A percentile compares a stretch with the other conserved stretches of the same genome.
Conservation (phyloP, 2,797 vertebrate genomes). For the Falco biarmicus region DNA sequence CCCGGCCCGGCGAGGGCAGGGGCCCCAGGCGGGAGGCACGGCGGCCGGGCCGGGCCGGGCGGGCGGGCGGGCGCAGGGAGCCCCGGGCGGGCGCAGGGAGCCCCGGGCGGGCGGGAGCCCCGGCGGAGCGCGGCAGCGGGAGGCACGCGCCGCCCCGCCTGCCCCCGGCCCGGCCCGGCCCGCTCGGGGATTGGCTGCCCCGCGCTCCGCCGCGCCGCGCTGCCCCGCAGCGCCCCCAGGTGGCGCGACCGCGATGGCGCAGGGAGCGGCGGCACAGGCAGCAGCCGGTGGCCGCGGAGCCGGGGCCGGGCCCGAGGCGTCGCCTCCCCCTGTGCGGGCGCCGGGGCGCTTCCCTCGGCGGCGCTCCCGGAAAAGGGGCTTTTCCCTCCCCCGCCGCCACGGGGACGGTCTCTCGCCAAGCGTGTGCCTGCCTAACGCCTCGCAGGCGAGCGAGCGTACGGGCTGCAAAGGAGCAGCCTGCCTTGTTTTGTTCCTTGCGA, state of each 20-base stretch:
- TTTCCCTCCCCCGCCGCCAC: neutral
- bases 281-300: neutral
- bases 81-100: too few relatives aligned
- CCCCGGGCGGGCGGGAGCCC: too few relatives aligned
- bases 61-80: too few relatives aligned
- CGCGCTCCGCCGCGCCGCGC: constrained; percentile 59
- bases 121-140: neutral
- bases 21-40: neutral
- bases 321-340: neutral
- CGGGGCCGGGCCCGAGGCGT: neutral
- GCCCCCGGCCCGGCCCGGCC: neutral
- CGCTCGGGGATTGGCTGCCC: neutral
- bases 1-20: neutral
- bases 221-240: constrained; percentile 58
- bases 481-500: neutral
- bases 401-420: neutral
- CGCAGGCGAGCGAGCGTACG: neutral
- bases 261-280: neutral
- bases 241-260: neutral
- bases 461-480: neutral
- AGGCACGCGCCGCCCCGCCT: neutral
- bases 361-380: neutral
- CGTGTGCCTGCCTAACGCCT: neutral
- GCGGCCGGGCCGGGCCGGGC: neutral
- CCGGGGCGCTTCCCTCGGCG: neutral